phyloP scores from a whole-genome alignment of 2,797 vertebrate genomes.

The Lophius americanus region DNA sequence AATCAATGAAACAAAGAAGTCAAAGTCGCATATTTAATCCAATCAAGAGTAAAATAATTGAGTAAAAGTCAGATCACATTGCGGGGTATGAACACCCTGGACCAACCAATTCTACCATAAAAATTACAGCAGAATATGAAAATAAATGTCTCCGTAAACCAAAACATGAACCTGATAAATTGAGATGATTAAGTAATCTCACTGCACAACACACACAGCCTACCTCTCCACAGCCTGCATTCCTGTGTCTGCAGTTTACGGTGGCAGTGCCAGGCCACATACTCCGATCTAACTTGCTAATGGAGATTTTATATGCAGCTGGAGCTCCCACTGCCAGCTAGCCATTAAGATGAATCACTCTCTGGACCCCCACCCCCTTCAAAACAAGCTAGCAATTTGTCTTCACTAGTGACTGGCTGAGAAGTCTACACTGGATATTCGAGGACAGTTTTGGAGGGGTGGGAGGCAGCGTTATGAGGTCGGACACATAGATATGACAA shows the following conservation, averaged over 20 bases:
- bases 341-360: conserved; percentile 85
- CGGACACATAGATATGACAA: conserved; percentile 49
- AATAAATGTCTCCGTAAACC: not conserved
- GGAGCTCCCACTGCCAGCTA: conserved; percentile 73
- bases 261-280: conserved; percentile 70
- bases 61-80: not conserved
- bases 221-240: conserved; percentile 6
- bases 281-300: conserved; percentile 81
- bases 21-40: not conserved
- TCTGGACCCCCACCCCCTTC: conserved; percentile 69
- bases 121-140: conserved; percentile 1
- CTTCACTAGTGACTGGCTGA: conserved; percentile 82
- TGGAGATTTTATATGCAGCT: conserved; percentile 84
- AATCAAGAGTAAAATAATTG: not conserved
- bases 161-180: conserved; percentile 1
- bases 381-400: conserved; percentile 84
- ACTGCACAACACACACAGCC: conserved; percentile 10
- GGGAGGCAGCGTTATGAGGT: conserved; percentile 46
- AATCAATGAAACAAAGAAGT: not conserved
- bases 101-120: not conserved
- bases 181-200: conserved; percentile 10
- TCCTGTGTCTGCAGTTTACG: conserved; percentile 48
- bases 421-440: conserved; percentile 82
- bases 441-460: conserved; percentile 37
- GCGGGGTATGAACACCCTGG: not conserved